Evolutionary conservation across 2,113 vertebrate species (phyloP), one percentile per base, ranked within the genome.

Genomic region (Grallaria varia): DNA sequence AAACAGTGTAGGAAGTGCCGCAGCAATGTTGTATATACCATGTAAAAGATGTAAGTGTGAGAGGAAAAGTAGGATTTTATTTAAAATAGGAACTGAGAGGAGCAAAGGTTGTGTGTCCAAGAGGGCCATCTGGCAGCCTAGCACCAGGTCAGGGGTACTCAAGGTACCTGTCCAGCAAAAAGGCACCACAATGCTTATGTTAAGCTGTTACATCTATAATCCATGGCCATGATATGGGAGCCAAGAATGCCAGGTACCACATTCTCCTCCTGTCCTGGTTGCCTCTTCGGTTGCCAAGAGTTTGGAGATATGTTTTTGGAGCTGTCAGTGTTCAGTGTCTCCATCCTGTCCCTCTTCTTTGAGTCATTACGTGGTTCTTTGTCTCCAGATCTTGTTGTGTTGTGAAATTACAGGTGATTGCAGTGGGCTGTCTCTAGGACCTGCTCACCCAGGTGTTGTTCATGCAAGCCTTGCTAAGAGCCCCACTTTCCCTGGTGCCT

Each of bases 251-350:
- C 27, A 20, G n/a, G 3, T 80, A 45, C 45, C 25, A n/a, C 27
- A 8, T 44, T 52, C 2, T 60, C 16, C 60, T 40, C 3, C 1
- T 31, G 6, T 73, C 12, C 45, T 0, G 2, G 7, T 5, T 62
- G 82, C 15, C 27, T 66, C 25, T 47, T 66, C 2, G 6, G 13
- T 18, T 80, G 19, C 31, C 28, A 60, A 0, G 7, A 33, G 18
- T 90, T 64, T 63, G 23, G 12, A 14, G 53, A 9, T 23, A 6
- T 25, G 15, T 42, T 85, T 82, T 79, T 68, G 39, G 42, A 55
- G 39, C 60, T 75, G 52, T 47, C 62, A 15, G 30, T 19, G 9
- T 39, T 64, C 6, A 9, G 5, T 42, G 42, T 56, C 30, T 53
- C 52, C 35, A 30, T 71, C 14, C 25, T 37, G 40, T 56, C 30